These are phyloP conservation scores for Sminthurinus signatus DNA, from an alignment of 1,140 invertebrate genomes.

Conservation along the genomic window DNA sequence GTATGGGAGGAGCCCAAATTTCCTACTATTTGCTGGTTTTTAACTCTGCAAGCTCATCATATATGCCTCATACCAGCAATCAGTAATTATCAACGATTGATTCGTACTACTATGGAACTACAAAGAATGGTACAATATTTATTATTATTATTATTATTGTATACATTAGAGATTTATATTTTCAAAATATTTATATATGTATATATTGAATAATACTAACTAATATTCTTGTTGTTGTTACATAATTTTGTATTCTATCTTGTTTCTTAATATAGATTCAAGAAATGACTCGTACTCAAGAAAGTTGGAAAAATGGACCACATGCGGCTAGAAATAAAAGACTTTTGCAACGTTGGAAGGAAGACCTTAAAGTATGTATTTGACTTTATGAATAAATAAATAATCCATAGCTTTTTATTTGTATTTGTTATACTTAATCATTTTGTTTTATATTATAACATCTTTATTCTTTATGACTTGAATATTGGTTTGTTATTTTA, in stretches of 20 bases:
- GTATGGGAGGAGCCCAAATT: slow-evolving; percentile 76
- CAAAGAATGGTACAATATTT: slow-evolving; percentile 61
- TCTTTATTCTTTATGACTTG: too few relatives aligned
- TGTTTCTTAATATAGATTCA: slow-evolving; percentile 52
- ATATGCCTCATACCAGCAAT: slow-evolving; percentile 79
- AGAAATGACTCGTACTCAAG: slow-evolving; percentile 71
- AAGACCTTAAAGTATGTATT: slow-evolving; percentile 61
- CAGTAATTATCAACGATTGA: slow-evolving; percentile 75
- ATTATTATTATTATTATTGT: too few relatives aligned
- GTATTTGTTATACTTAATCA: too few relatives aligned
- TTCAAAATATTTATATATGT: too few relatives aligned
- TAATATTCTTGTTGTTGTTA: too few relatives aligned
- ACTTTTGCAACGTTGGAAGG: slow-evolving; percentile 76
- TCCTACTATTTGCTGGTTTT: slow-evolving; percentile 92
- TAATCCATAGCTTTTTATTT: too few relatives aligned
- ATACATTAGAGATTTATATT: too few relatives aligned
- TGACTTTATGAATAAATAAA: too few relatives aligned
- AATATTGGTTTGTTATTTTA: too few relatives aligned
- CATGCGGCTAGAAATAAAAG: slow-evolving; percentile 69
- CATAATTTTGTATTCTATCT: slow-evolving; percentile 16
- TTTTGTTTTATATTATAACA: too few relatives aligned
- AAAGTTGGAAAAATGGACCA: slow-evolving; percentile 72
- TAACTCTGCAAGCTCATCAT: slow-evolving; percentile 89
- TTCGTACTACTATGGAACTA: slow-evolving; percentile 76
- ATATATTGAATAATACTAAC: neutral